A percentile compares a stretch with the other conserved stretches of the same genome.
phyloP scores from a whole-genome alignment of 2,113 vertebrate genomes.

The Ploceus nigricollis region DNA sequence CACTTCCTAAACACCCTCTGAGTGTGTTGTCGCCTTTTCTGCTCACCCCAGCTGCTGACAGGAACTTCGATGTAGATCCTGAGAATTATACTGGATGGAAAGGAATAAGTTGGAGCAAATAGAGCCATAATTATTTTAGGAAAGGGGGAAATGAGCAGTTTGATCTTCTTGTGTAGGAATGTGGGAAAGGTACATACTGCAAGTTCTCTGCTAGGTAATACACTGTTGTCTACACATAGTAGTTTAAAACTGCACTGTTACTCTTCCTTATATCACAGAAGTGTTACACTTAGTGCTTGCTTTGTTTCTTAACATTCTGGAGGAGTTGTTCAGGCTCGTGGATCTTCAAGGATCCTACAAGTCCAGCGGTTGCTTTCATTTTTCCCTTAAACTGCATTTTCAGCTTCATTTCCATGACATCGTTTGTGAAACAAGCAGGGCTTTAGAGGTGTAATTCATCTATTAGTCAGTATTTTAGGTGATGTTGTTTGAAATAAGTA shows the following conservation, averaged over 20 bases:
- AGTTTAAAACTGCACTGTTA: neutral
- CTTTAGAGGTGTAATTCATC: neutral
- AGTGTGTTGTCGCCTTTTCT: rapidly evolving
- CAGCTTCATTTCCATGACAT: neutral
- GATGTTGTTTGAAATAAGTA: neutral
- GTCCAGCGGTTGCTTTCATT: neutral
- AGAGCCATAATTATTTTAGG: neutral
- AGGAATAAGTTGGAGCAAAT: neutral
- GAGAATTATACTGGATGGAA: neutral
- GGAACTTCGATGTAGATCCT: neutral
- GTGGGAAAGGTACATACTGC: no score
- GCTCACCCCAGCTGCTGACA: neutral
- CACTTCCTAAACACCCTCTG: neutral
- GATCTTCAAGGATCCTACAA: no score
- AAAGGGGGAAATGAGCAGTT: neutral
- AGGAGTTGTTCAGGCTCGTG: neutral
- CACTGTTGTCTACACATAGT: neutral
- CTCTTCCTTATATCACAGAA: neutral
- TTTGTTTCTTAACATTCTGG: neutral
- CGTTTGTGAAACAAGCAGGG: neutral
- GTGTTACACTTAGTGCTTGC: neutral
- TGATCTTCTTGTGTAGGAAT: neutral
- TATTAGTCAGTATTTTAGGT: neutral
- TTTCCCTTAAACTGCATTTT: neutral
- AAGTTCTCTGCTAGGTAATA: neutral